Evolutionary conservation across 2,797 vertebrate species (phyloP).

Genomic region (Peromyscus eremicus): DNA sequence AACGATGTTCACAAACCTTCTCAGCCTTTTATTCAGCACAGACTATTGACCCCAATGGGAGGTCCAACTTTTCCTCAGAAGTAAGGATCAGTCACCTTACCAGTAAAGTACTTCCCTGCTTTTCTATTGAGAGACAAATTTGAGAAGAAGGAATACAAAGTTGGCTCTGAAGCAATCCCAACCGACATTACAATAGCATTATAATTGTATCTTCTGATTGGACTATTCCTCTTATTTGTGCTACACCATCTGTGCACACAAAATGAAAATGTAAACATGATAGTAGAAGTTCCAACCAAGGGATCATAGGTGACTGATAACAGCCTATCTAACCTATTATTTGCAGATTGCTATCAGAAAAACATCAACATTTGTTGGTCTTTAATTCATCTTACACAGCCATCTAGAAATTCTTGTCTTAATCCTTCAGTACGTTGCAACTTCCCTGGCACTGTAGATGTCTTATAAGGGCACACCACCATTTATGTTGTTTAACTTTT

Average conservation of each 20-base stretch:
- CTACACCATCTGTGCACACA: too few species aligned
- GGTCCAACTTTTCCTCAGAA: not conserved
- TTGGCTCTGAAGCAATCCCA: not conserved
- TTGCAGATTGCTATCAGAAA: not conserved
- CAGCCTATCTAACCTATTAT: not conserved
- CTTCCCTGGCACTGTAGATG: not conserved
- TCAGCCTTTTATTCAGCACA: not conserved
- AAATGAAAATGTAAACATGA: too few species aligned
- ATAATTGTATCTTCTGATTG: too few species aligned
- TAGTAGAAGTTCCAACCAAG: too few species aligned
- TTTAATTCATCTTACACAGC: not conserved
- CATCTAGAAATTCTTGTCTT: not conserved
- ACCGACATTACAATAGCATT: not conserved
- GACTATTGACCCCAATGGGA: too few species aligned
- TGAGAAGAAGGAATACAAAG: not conserved
- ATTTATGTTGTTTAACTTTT: not conserved
- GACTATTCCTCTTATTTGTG: not conserved
- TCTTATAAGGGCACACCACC: not conserved
- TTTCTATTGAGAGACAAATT: not conserved
- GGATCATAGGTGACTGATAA: fast-evolving
- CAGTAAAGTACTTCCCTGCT: not conserved
- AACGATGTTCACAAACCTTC: not conserved
- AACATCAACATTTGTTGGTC: not conserved
- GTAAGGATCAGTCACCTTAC: not conserved
- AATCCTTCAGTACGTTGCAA: not conserved